A percentile compares a stretch with the other conserved stretches of the same genome.
These are phyloP conservation scores for Pseudomyrmex dendroicus DNA, from an alignment of 1,140 invertebrate genomes.

Conservation along the genomic window DNA sequence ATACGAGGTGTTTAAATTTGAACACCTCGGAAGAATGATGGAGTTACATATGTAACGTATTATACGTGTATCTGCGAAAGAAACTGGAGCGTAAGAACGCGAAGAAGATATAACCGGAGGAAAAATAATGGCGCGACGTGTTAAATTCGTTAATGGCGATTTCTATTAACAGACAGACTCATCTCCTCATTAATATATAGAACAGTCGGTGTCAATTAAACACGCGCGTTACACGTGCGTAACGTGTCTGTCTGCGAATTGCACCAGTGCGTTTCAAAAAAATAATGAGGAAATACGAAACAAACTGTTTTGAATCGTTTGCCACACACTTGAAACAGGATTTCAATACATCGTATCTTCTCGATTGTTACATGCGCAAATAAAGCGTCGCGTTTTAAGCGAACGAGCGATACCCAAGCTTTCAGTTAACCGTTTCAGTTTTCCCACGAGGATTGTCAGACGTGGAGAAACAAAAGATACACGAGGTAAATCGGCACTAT, in stretches of 20 bases:
- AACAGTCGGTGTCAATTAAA: too few relatives aligned
- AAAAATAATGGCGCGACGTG: too few relatives aligned
- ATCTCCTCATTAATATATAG: too few relatives aligned
- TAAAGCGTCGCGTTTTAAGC: slow-evolving; percentile 16
- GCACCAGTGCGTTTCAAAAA: too few relatives aligned
- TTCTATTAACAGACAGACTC: too few relatives aligned
- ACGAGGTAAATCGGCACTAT: slow-evolving; percentile 8
- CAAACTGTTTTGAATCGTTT: too few relatives aligned
- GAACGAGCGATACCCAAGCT: slow-evolving; percentile 11
- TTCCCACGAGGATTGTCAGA: slow-evolving; percentile 40
- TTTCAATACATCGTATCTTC: slow-evolving; percentile 37
- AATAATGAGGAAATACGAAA: too few relatives aligned
- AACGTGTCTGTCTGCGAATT: too few relatives aligned
- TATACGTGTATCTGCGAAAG: background rate
- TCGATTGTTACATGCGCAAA: background rate
- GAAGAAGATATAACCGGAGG: too few relatives aligned
- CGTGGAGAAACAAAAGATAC: slow-evolving; percentile 22
- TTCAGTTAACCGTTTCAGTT: slow-evolving; percentile 39
- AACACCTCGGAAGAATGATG: slow-evolving; percentile 39
- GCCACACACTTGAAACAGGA: background rate
- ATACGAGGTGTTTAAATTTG: slow-evolving; percentile 45
- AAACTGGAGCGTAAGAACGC: background rate
- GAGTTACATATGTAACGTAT: background rate
- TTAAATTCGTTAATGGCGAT: background rate
- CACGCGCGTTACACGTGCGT: too few relatives aligned